Percentiles rank a stretch among this genome's conserved stretches.
These are phyloP conservation scores for Odontocolon sp. DNA, from an alignment of 2,888 invertebrate genomes.

Conservation along the genomic window DNA sequence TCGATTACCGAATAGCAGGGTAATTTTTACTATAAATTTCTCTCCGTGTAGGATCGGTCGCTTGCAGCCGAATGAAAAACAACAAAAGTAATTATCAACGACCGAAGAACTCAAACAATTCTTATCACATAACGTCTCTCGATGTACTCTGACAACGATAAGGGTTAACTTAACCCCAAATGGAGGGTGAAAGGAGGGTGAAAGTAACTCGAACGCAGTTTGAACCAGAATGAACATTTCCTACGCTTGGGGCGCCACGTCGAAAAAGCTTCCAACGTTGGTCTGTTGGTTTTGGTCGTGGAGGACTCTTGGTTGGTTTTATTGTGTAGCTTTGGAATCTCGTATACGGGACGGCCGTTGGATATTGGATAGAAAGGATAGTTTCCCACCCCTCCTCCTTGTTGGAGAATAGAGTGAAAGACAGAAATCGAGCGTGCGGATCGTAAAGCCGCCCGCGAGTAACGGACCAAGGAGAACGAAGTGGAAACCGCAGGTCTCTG, in stretches of 20 bases:
- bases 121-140: too few species aligned
- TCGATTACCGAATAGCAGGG: too few species aligned
- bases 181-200: background rate
- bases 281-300: too few species aligned
- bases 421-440: slow-evolving; percentile 19
- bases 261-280: slow-evolving; percentile 37
- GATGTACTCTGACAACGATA: slow-evolving; percentile 36
- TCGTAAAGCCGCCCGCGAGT: slow-evolving; percentile 9
- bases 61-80: too few species aligned
- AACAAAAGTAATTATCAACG: too few species aligned
- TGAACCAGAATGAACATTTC: slow-evolving; percentile 28
- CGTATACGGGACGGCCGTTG: slow-evolving; percentile 27
- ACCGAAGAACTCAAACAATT: too few species aligned
- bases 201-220: slow-evolving; percentile 4
- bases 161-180: too few species aligned
- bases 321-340: slow-evolving; percentile 13
- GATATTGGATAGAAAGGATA: slow-evolving; percentile 48
- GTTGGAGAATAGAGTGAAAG: background rate
- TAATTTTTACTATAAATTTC: too few species aligned
- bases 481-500: slow-evolving; percentile 47
- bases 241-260: slow-evolving; percentile 33
- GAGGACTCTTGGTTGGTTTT: background rate
- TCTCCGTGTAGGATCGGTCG: too few species aligned
- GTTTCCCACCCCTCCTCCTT: background rate
- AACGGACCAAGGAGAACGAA: slow-evolving; percentile 23